phyloP scores from a whole-genome alignment of 2,888 invertebrate species.

The Miltochrista miniata region DNA sequence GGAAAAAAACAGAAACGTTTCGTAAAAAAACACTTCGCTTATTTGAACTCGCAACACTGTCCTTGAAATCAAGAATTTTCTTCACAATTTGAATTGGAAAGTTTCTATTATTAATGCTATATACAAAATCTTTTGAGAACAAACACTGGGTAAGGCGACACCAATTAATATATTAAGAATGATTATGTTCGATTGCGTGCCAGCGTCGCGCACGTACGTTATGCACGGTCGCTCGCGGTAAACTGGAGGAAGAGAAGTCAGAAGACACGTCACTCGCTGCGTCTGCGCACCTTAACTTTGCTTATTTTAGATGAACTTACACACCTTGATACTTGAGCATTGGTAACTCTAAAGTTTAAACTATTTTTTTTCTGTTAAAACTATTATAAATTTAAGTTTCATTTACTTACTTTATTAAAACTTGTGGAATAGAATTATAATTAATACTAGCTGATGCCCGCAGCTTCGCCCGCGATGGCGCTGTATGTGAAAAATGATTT shows the following conservation, averaged over 20 bases:
- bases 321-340: constrained; percentile 55
- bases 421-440: too few species aligned
- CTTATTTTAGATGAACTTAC: constrained; percentile 48
- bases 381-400: too few species aligned
- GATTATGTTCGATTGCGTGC: constrained; percentile 21
- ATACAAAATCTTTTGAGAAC: constrained; percentile 26
- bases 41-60: constrained; percentile 66
- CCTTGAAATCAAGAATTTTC: constrained; percentile 58
- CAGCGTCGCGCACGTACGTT: constrained; percentile 41
- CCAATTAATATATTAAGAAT: constrained; percentile 55
- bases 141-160: constrained; percentile 53
- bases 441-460: too few species aligned
- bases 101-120: constrained; percentile 12
- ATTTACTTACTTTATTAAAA: too few species aligned
- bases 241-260: constrained; percentile 71
- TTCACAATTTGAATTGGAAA: constrained; percentile 42
- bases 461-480: too few species aligned
- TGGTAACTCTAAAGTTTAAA: not conserved
- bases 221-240: constrained; percentile 62
- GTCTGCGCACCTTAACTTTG: constrained; percentile 79
- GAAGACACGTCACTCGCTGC: constrained; percentile 78
- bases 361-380: too few species aligned
- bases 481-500: too few species aligned
- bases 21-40: constrained; percentile 48
- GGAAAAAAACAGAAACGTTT: constrained; percentile 59